Base-by-base conservation (phyloP, 1,140 invertebrate genomes). In the Liolophura sinensis region DNA sequence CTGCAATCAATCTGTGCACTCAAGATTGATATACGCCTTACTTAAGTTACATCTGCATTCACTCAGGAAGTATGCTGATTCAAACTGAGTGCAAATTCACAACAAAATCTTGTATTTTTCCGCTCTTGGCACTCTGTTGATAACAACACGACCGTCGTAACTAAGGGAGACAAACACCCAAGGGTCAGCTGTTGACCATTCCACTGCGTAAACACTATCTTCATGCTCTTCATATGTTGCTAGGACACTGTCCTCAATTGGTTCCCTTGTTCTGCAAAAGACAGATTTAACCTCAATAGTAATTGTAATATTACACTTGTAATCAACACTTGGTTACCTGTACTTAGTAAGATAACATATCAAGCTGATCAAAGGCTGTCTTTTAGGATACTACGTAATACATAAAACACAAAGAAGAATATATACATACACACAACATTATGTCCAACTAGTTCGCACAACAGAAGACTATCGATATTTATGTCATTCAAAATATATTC, bases 151-250 rank as follows among this genome's bases (percentile, higher is more conserved):
- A 5, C 96, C 96, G 86, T 99, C 96, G 85, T 97, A 98, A 83
- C 94, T 97, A 0, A 99, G 87, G 0, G 95, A 98, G 40, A 96
- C 96, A 89, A 98, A 98, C 51, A 95, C 92, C 97, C 97, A 99
- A 20, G 96, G 95, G 87, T 99, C 96, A 50, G 93, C 93, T 50
- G 92, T 90, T 64, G 96, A 97, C 97, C 97, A 99, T 85, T 97
- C 96, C 0, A 92, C 93, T 78, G 92, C 93, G 87, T 99, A 99
- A 20, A 99, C 96, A 60, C 94, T 96, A 83, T 99, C 97, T 86
- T 99, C 97, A 83, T 99, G 96, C 74, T 97, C 94, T 81, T 98
- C 95, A 81, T 96, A 97, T 70, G 89, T 92, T 69, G 91, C 91
- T 52, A 97, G 88, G 0, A 93, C 90, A 47, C 92, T 94, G 87